Conservation (phyloP, 2,113 vertebrate species). For the Xyliphius kryptos region DNA sequence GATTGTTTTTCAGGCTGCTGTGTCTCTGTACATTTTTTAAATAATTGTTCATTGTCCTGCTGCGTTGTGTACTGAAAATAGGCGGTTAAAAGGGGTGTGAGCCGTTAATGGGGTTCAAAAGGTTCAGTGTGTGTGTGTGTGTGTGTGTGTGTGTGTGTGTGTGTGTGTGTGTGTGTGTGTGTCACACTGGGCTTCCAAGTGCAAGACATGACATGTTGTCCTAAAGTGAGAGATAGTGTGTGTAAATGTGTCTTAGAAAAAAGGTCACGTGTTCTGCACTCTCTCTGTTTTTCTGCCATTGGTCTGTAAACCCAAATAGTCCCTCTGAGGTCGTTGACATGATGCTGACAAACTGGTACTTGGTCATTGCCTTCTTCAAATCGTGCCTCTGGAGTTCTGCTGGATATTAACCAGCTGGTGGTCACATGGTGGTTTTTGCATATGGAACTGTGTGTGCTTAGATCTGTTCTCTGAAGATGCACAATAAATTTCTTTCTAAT, state of each 20-base stretch:
- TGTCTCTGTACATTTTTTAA: neutral
- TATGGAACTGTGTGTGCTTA: neutral
- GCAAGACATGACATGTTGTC: neutral
- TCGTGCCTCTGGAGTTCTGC: neutral
- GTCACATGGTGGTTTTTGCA: conserved; percentile 10
- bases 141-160: neutral
- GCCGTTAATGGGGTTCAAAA: neutral
- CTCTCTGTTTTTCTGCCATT: conserved; percentile 6
- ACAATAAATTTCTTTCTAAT: neutral
- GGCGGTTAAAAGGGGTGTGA: conserved; percentile 3
- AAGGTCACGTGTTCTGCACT: conserved; percentile 3
- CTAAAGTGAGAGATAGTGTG: conserved; percentile 28
- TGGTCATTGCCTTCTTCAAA: conserved; percentile 6
- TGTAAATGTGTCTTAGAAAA: conserved; percentile 24
- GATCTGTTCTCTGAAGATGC: neutral
- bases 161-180: conserved; percentile 24
- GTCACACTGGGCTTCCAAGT: conserved; percentile 7
- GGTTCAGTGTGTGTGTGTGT: too few relatives aligned
- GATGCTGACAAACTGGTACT: conserved; percentile 14
- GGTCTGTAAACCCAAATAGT: conserved; percentile 16
- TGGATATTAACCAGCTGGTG: conserved; percentile 11
- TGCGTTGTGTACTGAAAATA: neutral
- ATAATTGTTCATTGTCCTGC: neutral
- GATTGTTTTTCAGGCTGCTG: neutral
- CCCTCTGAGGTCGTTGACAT: conserved; percentile 24